These are phyloP conservation scores for Sycophila sp. DNA, from an alignment of 1,140 invertebrate genomes.

Conservation along the genomic window DNA sequence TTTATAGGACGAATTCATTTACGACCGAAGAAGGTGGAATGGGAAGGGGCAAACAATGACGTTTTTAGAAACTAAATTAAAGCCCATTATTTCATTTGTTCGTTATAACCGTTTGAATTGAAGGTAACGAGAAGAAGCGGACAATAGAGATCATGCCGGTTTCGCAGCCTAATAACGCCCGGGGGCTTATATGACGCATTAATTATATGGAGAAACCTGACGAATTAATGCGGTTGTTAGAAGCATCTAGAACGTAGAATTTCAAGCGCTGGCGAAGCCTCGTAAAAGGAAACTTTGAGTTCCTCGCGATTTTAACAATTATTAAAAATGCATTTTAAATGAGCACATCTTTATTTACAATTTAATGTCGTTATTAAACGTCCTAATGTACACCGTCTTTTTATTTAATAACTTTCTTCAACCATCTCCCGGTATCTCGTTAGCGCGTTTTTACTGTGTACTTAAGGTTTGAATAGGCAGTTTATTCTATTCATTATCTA, in stretches of 20 bases:
- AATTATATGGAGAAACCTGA: constrained; percentile 17
- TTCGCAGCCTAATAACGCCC: constrained; percentile 7
- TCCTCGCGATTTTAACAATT: background rate
- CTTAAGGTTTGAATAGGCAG: constrained; percentile 16
- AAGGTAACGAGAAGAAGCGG: constrained; percentile 3
- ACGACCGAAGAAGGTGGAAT: background rate
- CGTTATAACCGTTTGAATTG: constrained; percentile 10
- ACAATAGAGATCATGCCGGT: constrained; percentile 2
- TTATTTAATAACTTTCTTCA: background rate
- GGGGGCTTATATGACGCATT: constrained; percentile 24
- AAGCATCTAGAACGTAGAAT: constrained; percentile 6
- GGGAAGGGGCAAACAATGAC: background rate
- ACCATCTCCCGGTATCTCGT: constrained; percentile 14
- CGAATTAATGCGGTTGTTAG: constrained; percentile 1
- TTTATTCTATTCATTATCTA: constrained; percentile 16
- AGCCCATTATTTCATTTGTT: constrained; percentile 28
- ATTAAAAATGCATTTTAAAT: no score
- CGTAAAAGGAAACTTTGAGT: background rate
- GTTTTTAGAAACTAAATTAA: constrained; percentile 1
- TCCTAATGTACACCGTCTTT: background rate
- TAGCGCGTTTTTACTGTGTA: constrained; percentile 13
- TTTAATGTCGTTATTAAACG: no score
- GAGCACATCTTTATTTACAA: no score
- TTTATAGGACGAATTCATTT: no score
- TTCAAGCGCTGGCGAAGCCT: background rate